A percentile compares a stretch with the other conserved stretches of the same genome.
These are phyloP conservation scores for Malthinus seriepunctatus DNA, from an alignment of 2,888 invertebrate genomes.

Conservation along the genomic window DNA sequence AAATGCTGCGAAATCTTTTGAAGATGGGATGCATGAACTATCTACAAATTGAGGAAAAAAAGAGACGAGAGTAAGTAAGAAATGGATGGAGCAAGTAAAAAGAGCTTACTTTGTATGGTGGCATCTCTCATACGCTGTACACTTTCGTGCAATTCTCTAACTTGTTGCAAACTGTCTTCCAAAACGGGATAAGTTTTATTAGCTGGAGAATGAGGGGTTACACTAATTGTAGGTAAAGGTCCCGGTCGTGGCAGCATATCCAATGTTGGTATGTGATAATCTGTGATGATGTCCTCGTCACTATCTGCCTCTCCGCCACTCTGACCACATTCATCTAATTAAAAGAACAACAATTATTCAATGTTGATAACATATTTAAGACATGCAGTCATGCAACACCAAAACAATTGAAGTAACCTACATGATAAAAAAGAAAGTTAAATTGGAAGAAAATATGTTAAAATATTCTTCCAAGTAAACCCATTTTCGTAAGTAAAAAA, in stretches of 20 bases:
- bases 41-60: conserved; percentile 36
- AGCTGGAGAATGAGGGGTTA: conserved; percentile 86
- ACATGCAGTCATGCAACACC: conserved; percentile 2
- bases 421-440: too few relatives aligned
- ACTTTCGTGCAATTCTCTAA: conserved; percentile 74
- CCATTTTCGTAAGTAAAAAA: too few relatives aligned
- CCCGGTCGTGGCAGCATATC: conserved; percentile 47
- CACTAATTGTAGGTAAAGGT: conserved; percentile 79
- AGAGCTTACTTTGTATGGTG: conserved; percentile 52
- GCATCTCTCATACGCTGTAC: conserved; percentile 78
- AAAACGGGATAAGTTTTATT: conserved; percentile 68
- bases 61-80: not conserved
- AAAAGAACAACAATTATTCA: not conserved
- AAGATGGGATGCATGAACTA: conserved; percentile 36
- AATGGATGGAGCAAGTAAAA: too few relatives aligned
- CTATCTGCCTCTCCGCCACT: conserved; percentile 75
- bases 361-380: conserved; percentile 9
- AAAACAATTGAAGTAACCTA: not conserved
- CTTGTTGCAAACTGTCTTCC: conserved; percentile 76
- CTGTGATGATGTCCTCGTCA: conserved; percentile 80
- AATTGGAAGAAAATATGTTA: too few relatives aligned
- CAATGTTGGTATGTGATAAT: conserved; percentile 60
- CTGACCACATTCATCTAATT: conserved; percentile 68
- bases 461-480: too few relatives aligned
- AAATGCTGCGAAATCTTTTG: conserved; percentile 47